A percentile compares a stretch with the other conserved stretches of the same genome.
Evolutionary conservation across 2,888 invertebrate genomes (phyloP).

Genomic region (Meandrusa payeni): DNA sequence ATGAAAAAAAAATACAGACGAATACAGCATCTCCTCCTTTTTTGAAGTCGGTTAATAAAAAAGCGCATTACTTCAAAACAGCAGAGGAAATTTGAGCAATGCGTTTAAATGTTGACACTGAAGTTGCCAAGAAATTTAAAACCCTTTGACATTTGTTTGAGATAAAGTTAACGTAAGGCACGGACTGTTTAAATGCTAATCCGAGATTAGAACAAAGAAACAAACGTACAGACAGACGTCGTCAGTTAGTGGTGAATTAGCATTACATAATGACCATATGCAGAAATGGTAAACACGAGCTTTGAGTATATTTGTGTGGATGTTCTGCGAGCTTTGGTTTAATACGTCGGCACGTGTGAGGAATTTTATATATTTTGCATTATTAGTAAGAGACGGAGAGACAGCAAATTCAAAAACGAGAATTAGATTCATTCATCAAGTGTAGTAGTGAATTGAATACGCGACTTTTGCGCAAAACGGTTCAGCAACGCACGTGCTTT

Average conservation of each 20-base stretch:
- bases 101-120: neutral
- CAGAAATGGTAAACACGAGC: constrained; percentile 5
- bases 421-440: too few relatives aligned
- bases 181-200: constrained; percentile 33
- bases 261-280: constrained; percentile 30
- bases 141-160: constrained; percentile 7
- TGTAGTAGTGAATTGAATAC: too few relatives aligned
- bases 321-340: neutral
- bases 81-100: too few relatives aligned
- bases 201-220: constrained; percentile 33
- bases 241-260: constrained; percentile 28
- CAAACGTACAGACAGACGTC: constrained; percentile 31
- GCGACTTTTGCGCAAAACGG: too few relatives aligned
- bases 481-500: too few relatives aligned
- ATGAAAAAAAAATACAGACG: too few relatives aligned
- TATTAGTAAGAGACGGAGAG: too few relatives aligned
- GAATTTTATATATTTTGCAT: neutral
- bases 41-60: too few relatives aligned
- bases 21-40: too few relatives aligned
- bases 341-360: neutral
- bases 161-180: constrained; percentile 23
- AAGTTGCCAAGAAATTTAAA: constrained; percentile 8
- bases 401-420: too few relatives aligned
- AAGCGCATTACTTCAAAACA: too few relatives aligned
- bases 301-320: constrained; percentile 7